Percentiles rank a stretch among this genome's conserved stretches.
Conservation (phyloP, 2,797 vertebrate genomes). For the Arnoldichthys spilopterus region DNA sequence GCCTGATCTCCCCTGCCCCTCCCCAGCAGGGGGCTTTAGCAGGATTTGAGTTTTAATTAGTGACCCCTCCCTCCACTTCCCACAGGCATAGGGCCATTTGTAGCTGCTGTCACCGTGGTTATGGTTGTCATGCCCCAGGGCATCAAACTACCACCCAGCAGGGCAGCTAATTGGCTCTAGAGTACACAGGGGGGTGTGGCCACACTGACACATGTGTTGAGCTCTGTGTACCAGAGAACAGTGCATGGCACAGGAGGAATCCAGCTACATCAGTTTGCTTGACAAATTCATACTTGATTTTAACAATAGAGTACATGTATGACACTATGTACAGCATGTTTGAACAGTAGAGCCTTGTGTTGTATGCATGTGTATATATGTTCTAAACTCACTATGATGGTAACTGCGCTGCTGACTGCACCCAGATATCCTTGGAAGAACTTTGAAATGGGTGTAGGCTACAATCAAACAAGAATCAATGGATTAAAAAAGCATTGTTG, state of each 20-base stretch:
- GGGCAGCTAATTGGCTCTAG: constrained; percentile 87
- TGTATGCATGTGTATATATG: background rate
- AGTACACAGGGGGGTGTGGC: constrained; percentile 51
- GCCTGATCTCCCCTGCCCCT: constrained; percentile 60
- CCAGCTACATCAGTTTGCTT: background rate
- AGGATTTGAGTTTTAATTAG: constrained; percentile 78
- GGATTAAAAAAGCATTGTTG: background rate
- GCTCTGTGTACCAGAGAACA: constrained; percentile 25
- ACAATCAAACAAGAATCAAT: constrained; percentile 50
- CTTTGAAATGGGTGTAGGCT: constrained; percentile 85
- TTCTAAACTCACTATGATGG: constrained; percentile 88
- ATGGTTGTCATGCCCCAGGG: constrained; percentile 84
- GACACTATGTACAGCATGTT: background rate
- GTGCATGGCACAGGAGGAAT: constrained; percentile 18
- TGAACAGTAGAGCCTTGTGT: background rate
- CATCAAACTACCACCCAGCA: constrained; percentile 82
- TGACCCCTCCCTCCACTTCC: constrained; percentile 66
- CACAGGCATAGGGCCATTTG: constrained; percentile 69
- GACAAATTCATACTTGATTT: constrained; percentile 19
- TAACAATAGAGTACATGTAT: constrained; percentile 11
- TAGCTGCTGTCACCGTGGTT: constrained; percentile 65
- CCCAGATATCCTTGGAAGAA: constrained; percentile 91
- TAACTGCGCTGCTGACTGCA: constrained; percentile 92
- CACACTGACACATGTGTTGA: constrained; percentile 49
- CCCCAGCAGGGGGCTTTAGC: constrained; percentile 67